Base-by-base conservation (phyloP, 2,797 vertebrate genomes). In the Phrynocephalus guinanensis region DNA sequence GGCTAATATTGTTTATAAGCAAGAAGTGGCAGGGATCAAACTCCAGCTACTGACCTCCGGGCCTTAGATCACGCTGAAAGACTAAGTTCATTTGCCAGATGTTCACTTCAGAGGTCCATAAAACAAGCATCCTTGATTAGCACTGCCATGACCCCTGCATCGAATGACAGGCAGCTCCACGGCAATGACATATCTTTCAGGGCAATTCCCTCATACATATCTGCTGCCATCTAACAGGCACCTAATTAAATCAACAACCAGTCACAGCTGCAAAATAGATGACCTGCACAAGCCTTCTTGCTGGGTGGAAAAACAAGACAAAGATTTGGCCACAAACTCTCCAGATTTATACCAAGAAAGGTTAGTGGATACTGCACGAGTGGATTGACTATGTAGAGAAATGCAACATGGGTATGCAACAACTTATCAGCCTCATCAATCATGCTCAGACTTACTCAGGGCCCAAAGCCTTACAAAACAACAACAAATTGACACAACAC, bases 201-300 rank as follows among this genome's bases (percentile, higher is more conserved):
- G 15, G 24, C 28, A 56, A 79, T 76, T 26, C 30, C 75, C 71
- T 30, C 44, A 66, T 2, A 30, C 66, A 50, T 56, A 83, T 73
- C 80, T 56, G 80, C 38, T 30, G 77, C 72, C 28, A 24, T 24
- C 15, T 52, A 73, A 38, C 9, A 68, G 48, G 44, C 66, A 28
- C 5, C 68, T 84, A 63, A 82, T 83, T 52, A 83, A 79, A 83
- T 63, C 48, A 66, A 24, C 63, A 38, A 56, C 80, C 72, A 30
- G 48, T 33, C 24, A 63, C 22, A n/a, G 52, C 70, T 50, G 9
- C 44, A 79, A 33, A 84, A 56, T 20, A 77, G 28, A 71, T 28
- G 26, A 18, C 6, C 56, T 50, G 28, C 13, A 52, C 26, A n/a
- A 7, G 38, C 11, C 82, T 82, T 75, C 60, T 60, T 26, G 16